Evolutionary conservation across 2,888 invertebrate genomes (phyloP).

Genomic region (Phytoseiulus persimilis): DNA sequence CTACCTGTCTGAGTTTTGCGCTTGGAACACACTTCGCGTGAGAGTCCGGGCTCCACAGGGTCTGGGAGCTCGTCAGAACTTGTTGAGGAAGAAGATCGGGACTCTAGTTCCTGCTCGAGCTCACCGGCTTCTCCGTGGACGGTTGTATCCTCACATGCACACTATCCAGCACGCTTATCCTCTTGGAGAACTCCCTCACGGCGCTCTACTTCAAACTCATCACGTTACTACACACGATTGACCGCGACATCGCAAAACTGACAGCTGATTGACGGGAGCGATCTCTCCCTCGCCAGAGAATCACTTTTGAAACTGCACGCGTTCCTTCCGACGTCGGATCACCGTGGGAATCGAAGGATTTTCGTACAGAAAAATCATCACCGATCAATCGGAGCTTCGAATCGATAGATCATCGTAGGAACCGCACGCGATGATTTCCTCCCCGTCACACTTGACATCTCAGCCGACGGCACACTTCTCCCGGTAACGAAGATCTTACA

Average conservation of each 20-base stretch:
- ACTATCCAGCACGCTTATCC: neutral
- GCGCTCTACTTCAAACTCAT: neutral
- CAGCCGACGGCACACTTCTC: neutral
- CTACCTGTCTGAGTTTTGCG: no score
- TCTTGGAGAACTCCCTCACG: neutral
- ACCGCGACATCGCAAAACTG: neutral
- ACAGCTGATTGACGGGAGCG: neutral
- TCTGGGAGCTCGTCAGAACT: no score
- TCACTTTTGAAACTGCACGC: neutral
- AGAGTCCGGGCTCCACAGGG: no score
- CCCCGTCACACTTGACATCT: neutral
- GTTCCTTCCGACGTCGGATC: neutral
- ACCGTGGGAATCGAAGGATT: neutral
- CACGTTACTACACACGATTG: neutral
- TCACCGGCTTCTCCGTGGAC: neutral
- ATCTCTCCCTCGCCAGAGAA: neutral
- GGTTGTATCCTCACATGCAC: neutral
- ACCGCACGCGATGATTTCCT: neutral
- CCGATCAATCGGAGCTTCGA: neutral
- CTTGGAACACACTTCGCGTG: no score
- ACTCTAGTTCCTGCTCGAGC: neutral
- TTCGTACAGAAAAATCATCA: neutral
- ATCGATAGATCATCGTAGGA: neutral
- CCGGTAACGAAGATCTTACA: neutral
- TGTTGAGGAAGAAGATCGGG: no score